These are phyloP conservation scores for Clivina fossor DNA, from an alignment of 2,888 invertebrate genomes.

Conservation along the genomic window DNA sequence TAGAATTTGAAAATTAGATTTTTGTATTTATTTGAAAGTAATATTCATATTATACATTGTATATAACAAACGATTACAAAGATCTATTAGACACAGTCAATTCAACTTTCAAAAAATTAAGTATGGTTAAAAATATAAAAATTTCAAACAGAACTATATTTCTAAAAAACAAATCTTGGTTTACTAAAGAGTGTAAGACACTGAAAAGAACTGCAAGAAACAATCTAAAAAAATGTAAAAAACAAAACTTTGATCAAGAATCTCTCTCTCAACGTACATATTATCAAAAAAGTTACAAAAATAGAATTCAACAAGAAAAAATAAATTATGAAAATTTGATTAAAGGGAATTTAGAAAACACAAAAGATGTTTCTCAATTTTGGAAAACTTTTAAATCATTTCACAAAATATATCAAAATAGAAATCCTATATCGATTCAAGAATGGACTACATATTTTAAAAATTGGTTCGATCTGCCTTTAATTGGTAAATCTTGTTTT, in stretches of 20 bases:
- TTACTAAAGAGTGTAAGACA: neutral
- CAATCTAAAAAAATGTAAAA: neutral
- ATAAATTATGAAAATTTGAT: neutral
- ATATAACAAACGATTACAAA: too few species aligned
- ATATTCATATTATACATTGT: too few species aligned
- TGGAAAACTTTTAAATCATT: slow-evolving; percentile 1
- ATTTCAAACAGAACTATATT: too few species aligned
- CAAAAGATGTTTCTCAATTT: too few species aligned
- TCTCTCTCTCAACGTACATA: neutral
- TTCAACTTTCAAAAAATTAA: too few species aligned
- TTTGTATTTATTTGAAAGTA: too few species aligned
- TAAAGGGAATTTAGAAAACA: neutral
- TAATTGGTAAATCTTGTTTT: neutral
- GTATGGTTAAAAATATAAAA: too few species aligned
- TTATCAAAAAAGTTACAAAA: neutral
- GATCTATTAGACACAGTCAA: too few species aligned
- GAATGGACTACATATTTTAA: slow-evolving; percentile 3
- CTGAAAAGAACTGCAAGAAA: neutral
- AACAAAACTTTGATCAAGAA: neutral
- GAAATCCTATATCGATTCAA: neutral
- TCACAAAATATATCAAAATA: neutral
- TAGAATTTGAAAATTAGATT: too few species aligned
- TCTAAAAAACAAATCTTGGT: too few species aligned
- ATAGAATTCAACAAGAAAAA: neutral
- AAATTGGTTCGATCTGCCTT: neutral